Percentiles rank a stretch among this genome's conserved stretches.
Conservation (phyloP, 2,888 invertebrate genomes). For the Rhopalosiphum nymphaeae region DNA sequence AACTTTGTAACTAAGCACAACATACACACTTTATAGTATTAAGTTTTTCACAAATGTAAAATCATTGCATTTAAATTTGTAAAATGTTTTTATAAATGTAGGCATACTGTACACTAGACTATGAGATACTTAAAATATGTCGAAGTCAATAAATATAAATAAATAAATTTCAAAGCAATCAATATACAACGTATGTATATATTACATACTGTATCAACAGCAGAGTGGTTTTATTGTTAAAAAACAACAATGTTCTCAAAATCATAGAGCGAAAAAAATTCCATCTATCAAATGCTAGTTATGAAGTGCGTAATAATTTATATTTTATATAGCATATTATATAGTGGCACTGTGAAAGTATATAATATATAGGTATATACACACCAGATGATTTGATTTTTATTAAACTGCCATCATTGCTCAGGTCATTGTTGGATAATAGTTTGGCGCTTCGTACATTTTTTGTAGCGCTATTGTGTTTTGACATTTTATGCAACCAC, state of each 20-base stretch:
- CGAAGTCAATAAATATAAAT: background rate
- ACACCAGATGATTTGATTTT: constrained; percentile 39
- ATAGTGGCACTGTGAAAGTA: constrained; percentile 23
- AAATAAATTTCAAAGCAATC: background rate
- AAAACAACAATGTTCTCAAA: constrained; percentile 44
- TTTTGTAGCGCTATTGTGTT: constrained; percentile 43
- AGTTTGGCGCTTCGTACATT: background rate
- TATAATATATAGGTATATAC: background rate
- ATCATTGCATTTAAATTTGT: background rate
- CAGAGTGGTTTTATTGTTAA: constrained; percentile 46
- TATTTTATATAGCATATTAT: constrained; percentile 40
- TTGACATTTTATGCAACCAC: constrained; percentile 59
- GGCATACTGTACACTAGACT: background rate
- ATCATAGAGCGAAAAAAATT: constrained; percentile 43
- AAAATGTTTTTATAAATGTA: background rate
- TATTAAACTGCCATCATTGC: constrained; percentile 49
- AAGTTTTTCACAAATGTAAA: background rate
- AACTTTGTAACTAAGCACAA: background rate
- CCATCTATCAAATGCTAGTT: constrained; percentile 49
- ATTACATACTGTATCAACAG: background rate
- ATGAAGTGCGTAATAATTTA: constrained; percentile 38
- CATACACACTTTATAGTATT: background rate
- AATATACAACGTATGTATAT: background rate
- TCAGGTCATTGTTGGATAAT: constrained; percentile 8
- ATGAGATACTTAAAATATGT: background rate